A percentile compares a stretch with the other conserved stretches of the same genome.
Evolutionary conservation across 2,113 vertebrate genomes (phyloP).

Genomic region (Pituophis catenifer): DNA sequence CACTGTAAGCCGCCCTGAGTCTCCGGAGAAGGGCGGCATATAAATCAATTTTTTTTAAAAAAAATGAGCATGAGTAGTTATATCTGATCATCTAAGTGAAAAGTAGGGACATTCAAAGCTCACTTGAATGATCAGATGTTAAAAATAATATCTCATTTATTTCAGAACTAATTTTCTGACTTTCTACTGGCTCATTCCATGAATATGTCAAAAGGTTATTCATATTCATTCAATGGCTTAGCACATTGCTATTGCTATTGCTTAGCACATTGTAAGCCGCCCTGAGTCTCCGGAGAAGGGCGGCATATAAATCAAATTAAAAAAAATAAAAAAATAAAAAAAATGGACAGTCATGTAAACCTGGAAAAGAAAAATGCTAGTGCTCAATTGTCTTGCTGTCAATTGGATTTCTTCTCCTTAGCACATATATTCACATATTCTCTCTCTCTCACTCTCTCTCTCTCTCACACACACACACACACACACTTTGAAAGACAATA

Average conservation of each 20-base stretch:
- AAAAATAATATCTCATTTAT: neutral
- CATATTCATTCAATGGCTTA: neutral
- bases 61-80: neutral
- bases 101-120: neutral
- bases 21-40: no score
- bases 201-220: neutral
- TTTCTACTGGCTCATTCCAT: neutral
- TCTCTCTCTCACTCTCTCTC: no score
- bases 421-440: neutral
- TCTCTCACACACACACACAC: no score
- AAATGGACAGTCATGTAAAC: neutral
- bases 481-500: neutral
- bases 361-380: conserved; percentile 22
- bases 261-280: no score
- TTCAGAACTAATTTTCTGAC: neutral
- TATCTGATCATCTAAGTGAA: neutral
- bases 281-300: no score
- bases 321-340: no score
- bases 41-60: no score
- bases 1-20: no score
- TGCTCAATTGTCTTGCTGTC: conserved; percentile 18
- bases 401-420: conserved; percentile 22
- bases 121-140: neutral
- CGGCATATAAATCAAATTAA: no score
- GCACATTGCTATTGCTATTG: no score